Conservation (phyloP, 1,140 invertebrate genomes). For the Apis dorsata region DNA sequence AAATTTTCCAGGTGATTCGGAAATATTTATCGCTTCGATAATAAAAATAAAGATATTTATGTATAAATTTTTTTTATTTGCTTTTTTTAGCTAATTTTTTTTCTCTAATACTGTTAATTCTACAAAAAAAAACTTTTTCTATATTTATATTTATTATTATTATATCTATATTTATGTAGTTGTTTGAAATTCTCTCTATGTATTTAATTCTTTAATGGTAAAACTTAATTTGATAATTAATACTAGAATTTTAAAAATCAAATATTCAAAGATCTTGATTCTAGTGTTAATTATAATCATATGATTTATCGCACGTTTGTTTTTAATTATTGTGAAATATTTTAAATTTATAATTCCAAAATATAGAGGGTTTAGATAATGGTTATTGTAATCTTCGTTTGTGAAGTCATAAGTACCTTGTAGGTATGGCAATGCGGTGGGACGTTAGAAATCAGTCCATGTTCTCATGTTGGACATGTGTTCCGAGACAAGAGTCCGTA, state of each 20-base stretch:
- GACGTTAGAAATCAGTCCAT: slow-evolving; percentile 96
- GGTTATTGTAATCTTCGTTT: slow-evolving; percentile 44
- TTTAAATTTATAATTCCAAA: neutral
- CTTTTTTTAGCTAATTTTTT: slow-evolving; percentile 10
- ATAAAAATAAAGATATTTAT: neutral
- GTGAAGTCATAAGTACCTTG: slow-evolving; percentile 75
- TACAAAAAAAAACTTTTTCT: neutral
- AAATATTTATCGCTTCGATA: neutral
- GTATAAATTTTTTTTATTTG: neutral
- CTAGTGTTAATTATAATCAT: neutral
- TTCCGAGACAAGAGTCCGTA: slow-evolving; percentile 99
- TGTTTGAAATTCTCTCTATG: neutral
- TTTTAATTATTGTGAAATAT: neutral
- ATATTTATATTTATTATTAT: neutral
- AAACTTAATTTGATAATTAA: neutral
- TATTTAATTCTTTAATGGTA: neutral
- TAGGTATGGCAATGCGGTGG: slow-evolving; percentile 99
- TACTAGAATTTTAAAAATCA: neutral
- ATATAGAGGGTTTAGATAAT: slow-evolving; percentile 6
- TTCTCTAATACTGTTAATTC: neutral
- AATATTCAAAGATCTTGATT: neutral
- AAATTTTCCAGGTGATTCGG: neutral
- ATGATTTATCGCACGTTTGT: neutral
- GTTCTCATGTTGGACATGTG: slow-evolving; percentile 98
- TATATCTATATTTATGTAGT: neutral